Evolutionary conservation across 2,113 vertebrate species (phyloP).

Genomic region (Alaudala cheleensis): DNA sequence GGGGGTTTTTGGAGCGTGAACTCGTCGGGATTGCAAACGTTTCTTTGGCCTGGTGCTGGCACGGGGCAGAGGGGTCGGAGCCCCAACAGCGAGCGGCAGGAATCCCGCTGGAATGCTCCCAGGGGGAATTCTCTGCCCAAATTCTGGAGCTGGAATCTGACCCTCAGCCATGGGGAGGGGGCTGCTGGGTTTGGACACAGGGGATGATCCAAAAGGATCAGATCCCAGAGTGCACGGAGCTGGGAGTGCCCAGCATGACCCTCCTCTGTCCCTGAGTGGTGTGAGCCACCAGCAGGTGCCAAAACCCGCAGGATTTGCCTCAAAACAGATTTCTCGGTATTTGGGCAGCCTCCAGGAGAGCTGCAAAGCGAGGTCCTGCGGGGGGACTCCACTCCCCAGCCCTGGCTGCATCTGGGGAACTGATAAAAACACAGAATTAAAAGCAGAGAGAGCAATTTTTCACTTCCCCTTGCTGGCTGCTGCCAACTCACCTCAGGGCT

Average conservation of each 20-base stretch:
- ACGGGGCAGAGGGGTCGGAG: background rate
- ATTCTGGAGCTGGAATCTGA: background rate
- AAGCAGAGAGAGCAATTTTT: background rate
- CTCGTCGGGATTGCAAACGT: background rate
- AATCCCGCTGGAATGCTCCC: rapidly evolving
- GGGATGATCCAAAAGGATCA: background rate
- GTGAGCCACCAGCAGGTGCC: background rate
- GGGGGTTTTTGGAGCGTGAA: slow-evolving; percentile 17
- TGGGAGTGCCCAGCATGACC: background rate
- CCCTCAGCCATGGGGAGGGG: rapidly evolving
- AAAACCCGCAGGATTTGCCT: background rate
- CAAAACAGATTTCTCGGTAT: background rate
- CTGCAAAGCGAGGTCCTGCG: background rate
- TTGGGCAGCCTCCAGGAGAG: background rate
- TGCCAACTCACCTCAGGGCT: rapidly evolving
- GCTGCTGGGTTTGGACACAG: background rate
- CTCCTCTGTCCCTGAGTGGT: background rate
- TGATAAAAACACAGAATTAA: background rate
- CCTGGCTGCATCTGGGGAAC: background rate
- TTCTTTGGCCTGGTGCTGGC: background rate
- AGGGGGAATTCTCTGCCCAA: rapidly evolving
- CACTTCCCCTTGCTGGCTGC: background rate
- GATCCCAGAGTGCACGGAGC: background rate
- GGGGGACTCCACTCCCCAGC: background rate
- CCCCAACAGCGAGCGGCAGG: background rate